phyloP scores from a whole-genome alignment of 2,888 invertebrate genomes.

The Acrobasis suavella region DNA sequence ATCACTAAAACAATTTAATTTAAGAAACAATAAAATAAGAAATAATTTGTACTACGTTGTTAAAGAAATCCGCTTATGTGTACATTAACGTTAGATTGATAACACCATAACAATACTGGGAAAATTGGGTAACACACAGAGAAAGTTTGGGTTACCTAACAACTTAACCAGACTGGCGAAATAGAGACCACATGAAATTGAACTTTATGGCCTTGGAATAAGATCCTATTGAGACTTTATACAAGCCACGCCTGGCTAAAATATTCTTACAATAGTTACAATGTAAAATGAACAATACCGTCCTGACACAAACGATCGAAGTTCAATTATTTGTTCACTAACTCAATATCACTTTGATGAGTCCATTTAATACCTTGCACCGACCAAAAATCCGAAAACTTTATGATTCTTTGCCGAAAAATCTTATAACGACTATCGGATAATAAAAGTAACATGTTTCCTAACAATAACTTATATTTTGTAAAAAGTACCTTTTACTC shows the following conservation, averaged over 20 bases:
- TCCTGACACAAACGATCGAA: not conserved
- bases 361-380: not conserved
- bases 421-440: not conserved
- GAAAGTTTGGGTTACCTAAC: not conserved
- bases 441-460: not conserved
- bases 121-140: not conserved
- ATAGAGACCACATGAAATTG: not conserved
- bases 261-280: not conserved
- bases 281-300: constrained; percentile 17
- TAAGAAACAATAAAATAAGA: constrained; percentile 28
- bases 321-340: not conserved
- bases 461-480: not conserved
- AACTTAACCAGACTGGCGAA: not conserved
- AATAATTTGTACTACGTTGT: constrained; percentile 56
- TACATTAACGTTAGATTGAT: not conserved
- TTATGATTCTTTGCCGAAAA: not conserved
- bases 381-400: not conserved
- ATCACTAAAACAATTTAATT: constrained; percentile 1
- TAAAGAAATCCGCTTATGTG: constrained; percentile 23
- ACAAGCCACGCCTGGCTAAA: not conserved
- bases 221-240: not conserved
- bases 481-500: not conserved
- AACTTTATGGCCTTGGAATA: not conserved
- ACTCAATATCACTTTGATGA: not conserved
- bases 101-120: constrained; percentile 8